These are phyloP conservation scores for Pseudococcus longispinus DNA, from an alignment of 2,888 invertebrate species.

Conservation along the genomic window DNA sequence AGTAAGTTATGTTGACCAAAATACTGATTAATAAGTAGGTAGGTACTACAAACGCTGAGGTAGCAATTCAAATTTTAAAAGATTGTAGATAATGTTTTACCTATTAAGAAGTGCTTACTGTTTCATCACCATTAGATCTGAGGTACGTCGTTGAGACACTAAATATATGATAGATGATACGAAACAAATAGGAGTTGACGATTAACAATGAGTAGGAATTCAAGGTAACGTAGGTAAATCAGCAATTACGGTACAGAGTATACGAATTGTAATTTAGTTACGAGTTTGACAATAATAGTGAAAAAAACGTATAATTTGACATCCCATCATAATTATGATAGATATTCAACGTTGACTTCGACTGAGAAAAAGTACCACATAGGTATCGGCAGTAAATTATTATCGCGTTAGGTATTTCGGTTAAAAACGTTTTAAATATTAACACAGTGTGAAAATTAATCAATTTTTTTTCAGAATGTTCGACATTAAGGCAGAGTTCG, in stretches of 20 bases:
- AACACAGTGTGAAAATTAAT: background rate
- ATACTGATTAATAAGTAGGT: no score
- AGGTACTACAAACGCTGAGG: no score
- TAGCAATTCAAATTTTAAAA: no score
- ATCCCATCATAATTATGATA: background rate
- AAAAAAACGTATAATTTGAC: constrained; percentile 9
- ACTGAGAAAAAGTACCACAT: background rate
- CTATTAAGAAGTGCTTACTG: no score
- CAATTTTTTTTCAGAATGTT: constrained; percentile 42
- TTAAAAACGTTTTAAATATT: background rate
- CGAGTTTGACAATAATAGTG: background rate
- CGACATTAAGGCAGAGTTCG: constrained; percentile 56
- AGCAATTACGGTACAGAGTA: background rate
- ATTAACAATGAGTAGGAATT: background rate
- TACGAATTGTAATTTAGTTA: background rate
- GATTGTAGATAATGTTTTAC: no score
- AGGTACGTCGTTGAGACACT: no score
- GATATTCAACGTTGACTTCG: background rate
- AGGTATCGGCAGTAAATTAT: background rate
- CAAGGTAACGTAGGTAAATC: background rate
- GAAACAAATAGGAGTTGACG: background rate
- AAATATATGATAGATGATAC: no score
- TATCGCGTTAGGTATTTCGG: background rate
- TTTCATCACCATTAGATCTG: no score
- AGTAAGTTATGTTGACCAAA: no score